Base-by-base conservation (phyloP, 2,888 invertebrate genomes). In the Agapostemon virescens region DNA sequence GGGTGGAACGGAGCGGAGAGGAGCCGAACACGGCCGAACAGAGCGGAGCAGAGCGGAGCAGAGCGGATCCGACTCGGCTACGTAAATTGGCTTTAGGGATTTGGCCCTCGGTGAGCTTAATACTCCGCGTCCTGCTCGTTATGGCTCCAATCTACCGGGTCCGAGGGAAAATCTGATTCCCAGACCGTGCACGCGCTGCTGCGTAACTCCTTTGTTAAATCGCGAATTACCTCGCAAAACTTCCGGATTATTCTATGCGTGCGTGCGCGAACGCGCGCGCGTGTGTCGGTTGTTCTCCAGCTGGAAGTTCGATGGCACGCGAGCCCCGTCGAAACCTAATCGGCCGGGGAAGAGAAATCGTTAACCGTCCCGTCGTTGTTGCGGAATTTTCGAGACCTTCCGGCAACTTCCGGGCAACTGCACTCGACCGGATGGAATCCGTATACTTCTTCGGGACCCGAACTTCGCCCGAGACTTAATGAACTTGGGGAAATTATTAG, bases 11-110 rank as follows among this genome's bases (percentile, higher is more conserved):
- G 40, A 40, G 40, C 40, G 3, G 49, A 49, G 11, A n/a, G 0
- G 40, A 40, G 40, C 40, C 2, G 49, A 49, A 3, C 33, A 33
- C 5, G 5, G 33, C 33, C 3, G 33, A 33, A 2, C 33, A 33
- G 33, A 33, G 5, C 33, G 5, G 33, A 33, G 33, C 33, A 33
- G 33, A 4, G 33, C 49, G 11, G 49, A 49, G 49, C 49, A n/a
- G 45, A 49, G 9, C 45, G n/a, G 11, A 45, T 83, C 81, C 87
- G 82, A 88, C 90, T 90, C 89, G 86, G 88, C 87, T 87, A 87
- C 89, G 90, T 89, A 91, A 92, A 92, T 92, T 92, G 92, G 92
- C 91, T 92, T 92, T 92, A 91, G 86, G 90, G 92, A 92, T 92
- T 92, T 91, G 80, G 83, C 80, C 82, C 81, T 76, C 79, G 84